Evolutionary conservation across 1,140 invertebrate genomes (phyloP), one percentile per base, ranked within the genome.

Genomic region (Zaprionus davidi): DNA sequence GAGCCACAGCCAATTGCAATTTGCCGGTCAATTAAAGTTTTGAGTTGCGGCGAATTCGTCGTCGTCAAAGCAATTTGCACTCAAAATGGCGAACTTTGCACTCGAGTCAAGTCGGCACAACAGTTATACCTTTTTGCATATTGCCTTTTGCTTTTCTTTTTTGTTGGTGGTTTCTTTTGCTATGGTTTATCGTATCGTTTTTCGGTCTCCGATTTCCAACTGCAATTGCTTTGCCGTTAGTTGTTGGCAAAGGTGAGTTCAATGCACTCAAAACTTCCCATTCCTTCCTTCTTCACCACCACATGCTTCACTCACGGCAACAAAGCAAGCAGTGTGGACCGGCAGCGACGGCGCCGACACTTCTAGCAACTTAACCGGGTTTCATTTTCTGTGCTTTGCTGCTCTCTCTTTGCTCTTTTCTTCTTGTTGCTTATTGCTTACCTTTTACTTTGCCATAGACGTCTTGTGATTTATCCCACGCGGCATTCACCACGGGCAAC

Each of bases 381-480:
- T 86, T 92, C 51, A 46, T 44, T 53, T n/a, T 11, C 11, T 28
- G 9, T 22, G 12, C 31, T 34, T 34, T 34, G 3, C 22, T 68
- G 44, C 53, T 63, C 9, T 57, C 49, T 11, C 17, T 55, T 58
- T 24, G 2, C 22, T 1, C 11, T 13, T 24, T 51, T 51, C 3
- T 13, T 51, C 11, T 12, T n/a, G 12, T 67, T 62, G 6, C 31
- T 31, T 34, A 34, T 12, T 24, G 76, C 91, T 77, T 75, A 91
- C 93, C 93, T 92, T 95, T 95, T 26, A 95, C 93, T 62, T 93
- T 93, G 38, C 92, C 93, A 77, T 95, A 95, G 22, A 94, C 94
- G 60, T 92, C 93, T 20, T 93, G 91, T 4, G 94, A 94, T 71
- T 94, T 94, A 70, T 93, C 93, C 75, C 93, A 91, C 12, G 94